Percentiles rank a stretch among this genome's conserved stretches.
phyloP scores from a whole-genome alignment of 2,113 vertebrate genomes.

The Motacilla tschutschensis region DNA sequence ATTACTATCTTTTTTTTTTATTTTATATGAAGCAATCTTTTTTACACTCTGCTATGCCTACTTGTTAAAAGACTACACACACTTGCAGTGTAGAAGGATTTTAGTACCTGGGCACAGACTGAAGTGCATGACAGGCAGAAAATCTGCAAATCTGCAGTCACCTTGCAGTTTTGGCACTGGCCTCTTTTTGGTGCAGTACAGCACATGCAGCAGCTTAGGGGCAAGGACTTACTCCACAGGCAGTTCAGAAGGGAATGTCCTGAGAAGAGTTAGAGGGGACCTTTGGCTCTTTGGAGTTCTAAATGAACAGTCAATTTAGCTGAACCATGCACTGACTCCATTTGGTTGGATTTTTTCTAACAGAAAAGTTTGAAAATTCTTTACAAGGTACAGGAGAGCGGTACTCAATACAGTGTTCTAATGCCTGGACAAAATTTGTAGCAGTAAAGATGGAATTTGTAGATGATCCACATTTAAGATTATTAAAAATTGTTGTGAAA shows the following conservation, averaged over 20 bases:
- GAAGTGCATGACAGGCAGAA: constrained; percentile 17
- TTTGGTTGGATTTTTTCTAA: neutral
- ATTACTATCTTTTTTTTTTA: neutral
- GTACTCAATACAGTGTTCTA: neutral
- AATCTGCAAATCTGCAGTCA: constrained; percentile 17
- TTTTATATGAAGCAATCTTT: neutral
- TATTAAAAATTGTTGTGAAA: neutral
- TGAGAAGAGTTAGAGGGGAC: neutral
- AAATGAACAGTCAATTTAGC: neutral
- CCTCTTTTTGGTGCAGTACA: neutral
- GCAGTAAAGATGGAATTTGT: neutral
- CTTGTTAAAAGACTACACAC: neutral
- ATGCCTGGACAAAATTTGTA: neutral
- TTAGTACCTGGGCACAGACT: neutral
- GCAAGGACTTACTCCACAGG: neutral
- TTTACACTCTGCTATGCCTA: neutral
- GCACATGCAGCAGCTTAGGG: neutral
- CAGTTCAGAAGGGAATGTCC: neutral
- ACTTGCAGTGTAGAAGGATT: neutral
- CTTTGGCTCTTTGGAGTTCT: neutral
- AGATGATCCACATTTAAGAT: neutral
- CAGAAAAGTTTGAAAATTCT: neutral
- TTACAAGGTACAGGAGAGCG: neutral
- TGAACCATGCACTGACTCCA: neutral
- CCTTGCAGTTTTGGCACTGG: neutral